Base-by-base conservation (phyloP, 2,113 vertebrate genomes). In the Candoia aspera region DNA sequence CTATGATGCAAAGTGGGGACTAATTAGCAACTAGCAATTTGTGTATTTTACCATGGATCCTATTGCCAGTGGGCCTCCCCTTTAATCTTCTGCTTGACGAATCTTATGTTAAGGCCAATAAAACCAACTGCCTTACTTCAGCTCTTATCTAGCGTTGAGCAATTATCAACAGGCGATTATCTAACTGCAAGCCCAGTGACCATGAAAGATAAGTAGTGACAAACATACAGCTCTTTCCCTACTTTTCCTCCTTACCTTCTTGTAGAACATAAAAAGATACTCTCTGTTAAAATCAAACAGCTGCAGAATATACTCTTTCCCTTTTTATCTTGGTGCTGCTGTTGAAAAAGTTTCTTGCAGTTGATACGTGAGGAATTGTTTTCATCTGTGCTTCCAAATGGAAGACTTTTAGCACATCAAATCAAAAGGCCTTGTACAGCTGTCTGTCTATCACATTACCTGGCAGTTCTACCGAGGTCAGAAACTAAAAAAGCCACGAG, bases 201-300 rank as follows among this genome's bases (percentile, higher is more conserved):
- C 2, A 19, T 73, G 55, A 10, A 29, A 42, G n/a, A 89, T 86
- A 91, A 0, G 90, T 59, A 2, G 84, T 9, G 49, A 3, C 54
- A 6, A 11, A 0, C 8, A 2, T 62, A 0, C 2, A 2, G 8
- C 1, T 0, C 60, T 11, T 57, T 37, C 8, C 0, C 17, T 0
- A 26, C 15, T 2, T 1, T 37, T 68, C 83, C n/a, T 53, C 55
- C 37, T 8, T 19, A 46, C 85, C 19, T 58, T 73, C 42, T 10
- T 3, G n/a, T 57, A 84, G 6, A 84, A 46, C 24, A 15, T 68
- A 6, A 4, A 58, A 57, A n/a, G 6, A 5, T n/a, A 21, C 10
- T 12, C 23, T 58, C 2, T 86, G 60, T 62, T 55, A 85, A 54
- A 92, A 85, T 21, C 46, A 37, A 85, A 55, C 60, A 59, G 55